phyloP scores from a whole-genome alignment of 1,140 invertebrate species.

The Macrotrachela quadricornifera region DNA sequence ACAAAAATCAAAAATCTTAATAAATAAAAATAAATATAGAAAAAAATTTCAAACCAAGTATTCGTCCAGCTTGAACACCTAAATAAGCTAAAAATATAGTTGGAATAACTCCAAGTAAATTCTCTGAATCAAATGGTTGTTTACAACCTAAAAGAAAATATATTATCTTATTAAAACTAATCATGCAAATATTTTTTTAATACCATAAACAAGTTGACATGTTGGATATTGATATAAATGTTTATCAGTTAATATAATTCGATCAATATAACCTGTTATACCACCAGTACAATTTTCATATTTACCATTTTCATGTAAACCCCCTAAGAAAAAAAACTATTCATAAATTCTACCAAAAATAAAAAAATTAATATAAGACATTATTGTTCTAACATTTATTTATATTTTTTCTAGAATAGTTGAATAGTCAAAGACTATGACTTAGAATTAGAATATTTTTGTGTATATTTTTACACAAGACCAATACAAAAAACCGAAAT shows the following conservation, averaged over 20 bases:
- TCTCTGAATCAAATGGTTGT: conserved; percentile 62
- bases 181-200: conserved; percentile 9
- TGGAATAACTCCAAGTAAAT: conserved; percentile 41
- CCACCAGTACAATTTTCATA: conserved; percentile 59
- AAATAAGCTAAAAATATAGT: conserved; percentile 45
- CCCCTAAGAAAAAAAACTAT: conserved; percentile 37
- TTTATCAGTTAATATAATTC: conserved; percentile 41
- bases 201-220: conserved; percentile 27
- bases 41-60: conserved; percentile 9
- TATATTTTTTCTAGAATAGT: too few relatives aligned
- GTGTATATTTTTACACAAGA: too few relatives aligned
- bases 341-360: too few relatives aligned
- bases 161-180: too few relatives aligned
- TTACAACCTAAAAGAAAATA: conserved; percentile 45
- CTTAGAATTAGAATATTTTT: too few relatives aligned
- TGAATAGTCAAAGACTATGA: too few relatives aligned
- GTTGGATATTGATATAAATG: conserved; percentile 56
- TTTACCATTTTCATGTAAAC: conserved; percentile 39
- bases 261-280: conserved; percentile 57
- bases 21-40: conserved; percentile 39
- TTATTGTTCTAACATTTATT: too few relatives aligned
- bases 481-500: too few relatives aligned
- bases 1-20: too few relatives aligned
- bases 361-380: too few relatives aligned
- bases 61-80: conserved; percentile 41